Evolutionary conservation across 2,888 invertebrate genomes (phyloP).

Genomic region (Clostera curtula): DNA sequence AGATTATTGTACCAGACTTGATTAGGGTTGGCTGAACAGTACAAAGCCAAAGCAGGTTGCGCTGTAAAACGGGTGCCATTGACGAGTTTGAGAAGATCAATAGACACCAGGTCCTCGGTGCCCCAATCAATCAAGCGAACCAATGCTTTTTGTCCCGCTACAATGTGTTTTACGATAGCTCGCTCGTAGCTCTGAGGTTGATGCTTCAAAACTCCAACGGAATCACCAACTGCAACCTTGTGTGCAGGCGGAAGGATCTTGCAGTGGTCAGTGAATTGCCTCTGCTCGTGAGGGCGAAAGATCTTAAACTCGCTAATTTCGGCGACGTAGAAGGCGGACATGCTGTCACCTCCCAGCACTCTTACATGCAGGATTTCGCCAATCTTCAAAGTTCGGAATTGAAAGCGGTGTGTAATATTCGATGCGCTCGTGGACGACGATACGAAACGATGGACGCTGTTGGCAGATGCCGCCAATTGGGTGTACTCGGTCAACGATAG

Average conservation of each 20-base stretch:
- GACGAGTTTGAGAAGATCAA: background rate
- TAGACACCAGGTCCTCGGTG: background rate
- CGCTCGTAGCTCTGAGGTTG: background rate
- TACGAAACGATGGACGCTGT: background rate
- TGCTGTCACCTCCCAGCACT: background rate
- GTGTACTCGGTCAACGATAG: background rate
- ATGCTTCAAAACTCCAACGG: background rate
- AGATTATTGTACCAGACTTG: constrained; percentile 8
- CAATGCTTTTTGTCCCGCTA: background rate
- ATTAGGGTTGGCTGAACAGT: constrained; percentile 7
- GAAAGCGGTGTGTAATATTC: no score
- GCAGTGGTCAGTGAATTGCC: background rate
- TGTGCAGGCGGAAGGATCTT: background rate
- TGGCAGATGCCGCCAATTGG: background rate
- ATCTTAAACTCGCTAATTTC: background rate
- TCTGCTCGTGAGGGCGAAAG: background rate
- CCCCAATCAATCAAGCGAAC: background rate
- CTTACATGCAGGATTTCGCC: background rate
- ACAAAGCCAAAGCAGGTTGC: constrained; percentile 7
- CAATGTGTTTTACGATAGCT: background rate
- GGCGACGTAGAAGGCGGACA: background rate
- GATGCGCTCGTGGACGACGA: background rate
- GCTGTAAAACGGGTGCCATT: background rate
- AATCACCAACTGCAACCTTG: background rate
- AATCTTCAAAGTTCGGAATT: background rate